Conservation (phyloP, 2,113 vertebrate genomes). For the Sinocyclocheilus grahami region DNA sequence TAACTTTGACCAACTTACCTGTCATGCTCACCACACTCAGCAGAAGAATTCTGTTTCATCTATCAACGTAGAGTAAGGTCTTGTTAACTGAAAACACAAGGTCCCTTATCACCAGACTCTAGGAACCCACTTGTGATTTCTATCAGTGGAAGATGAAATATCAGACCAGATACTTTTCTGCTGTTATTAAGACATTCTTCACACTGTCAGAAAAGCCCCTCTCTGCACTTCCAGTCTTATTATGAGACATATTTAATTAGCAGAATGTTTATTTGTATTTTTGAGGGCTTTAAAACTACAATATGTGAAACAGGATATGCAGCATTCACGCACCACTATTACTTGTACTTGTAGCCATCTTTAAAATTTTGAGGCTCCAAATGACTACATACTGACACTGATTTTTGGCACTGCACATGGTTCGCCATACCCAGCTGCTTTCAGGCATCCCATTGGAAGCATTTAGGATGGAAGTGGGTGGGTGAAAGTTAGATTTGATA, state of each 20-base stretch:
- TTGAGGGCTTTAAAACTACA: constrained; percentile 24
- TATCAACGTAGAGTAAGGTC: background rate
- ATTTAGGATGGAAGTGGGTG: constrained; percentile 12
- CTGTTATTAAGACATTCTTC: constrained; percentile 21
- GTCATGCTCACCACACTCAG: background rate
- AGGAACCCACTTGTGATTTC: background rate
- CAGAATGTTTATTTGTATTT: background rate
- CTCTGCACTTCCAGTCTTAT: background rate
- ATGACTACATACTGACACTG: background rate
- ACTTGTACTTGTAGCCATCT: background rate
- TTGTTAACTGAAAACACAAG: constrained; percentile 26
- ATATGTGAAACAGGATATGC: background rate
- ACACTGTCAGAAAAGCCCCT: background rate
- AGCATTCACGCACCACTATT: background rate
- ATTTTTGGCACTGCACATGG: background rate
- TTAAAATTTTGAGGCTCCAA: background rate
- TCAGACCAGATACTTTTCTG: background rate
- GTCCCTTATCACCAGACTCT: constrained; percentile 14
- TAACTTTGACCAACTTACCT: constrained; percentile 32
- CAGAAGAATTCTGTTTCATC: background rate
- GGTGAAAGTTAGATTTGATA: background rate
- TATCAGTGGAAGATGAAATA: constrained; percentile 10
- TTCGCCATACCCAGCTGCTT: constrained; percentile 16
- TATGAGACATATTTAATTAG: background rate
- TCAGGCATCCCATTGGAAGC: background rate